These are phyloP conservation scores for Dicentrarchus labrax DNA, from an alignment of 2,113 vertebrate species.

Conservation along the genomic window DNA sequence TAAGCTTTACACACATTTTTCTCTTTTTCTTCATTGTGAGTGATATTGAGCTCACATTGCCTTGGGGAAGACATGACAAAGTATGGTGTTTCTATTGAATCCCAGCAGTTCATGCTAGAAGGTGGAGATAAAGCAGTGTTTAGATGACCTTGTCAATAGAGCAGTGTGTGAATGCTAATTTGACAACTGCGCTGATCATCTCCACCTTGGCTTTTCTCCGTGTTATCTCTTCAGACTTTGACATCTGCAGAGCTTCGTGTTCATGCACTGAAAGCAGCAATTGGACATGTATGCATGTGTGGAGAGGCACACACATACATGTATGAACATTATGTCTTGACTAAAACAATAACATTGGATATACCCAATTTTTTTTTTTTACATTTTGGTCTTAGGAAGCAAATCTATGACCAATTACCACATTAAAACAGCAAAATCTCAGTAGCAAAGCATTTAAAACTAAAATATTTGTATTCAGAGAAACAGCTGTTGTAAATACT, in stretches of 20 bases:
- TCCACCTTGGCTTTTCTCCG: constrained; percentile 35
- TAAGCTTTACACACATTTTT: constrained; percentile 39
- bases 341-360: constrained; percentile 1
- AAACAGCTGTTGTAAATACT: not conserved
- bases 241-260: constrained; percentile 56
- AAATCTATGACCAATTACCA: not conserved
- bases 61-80: constrained; percentile 44
- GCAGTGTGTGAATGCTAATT: constrained; percentile 71
- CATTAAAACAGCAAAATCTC: not conserved
- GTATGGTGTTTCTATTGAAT: constrained; percentile 53
- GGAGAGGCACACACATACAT: not conserved
- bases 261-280: constrained; percentile 48
- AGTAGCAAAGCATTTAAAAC: too few relatives aligned
- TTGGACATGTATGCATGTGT: constrained; percentile 4
- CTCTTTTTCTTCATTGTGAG: constrained; percentile 4
- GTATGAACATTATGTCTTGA: not conserved
- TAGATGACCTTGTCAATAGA: constrained; percentile 78
- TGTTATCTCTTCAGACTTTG: constrained; percentile 61
- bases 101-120: constrained; percentile 51
- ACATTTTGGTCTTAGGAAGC: too few relatives aligned
- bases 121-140: constrained; percentile 65
- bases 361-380: not conserved
- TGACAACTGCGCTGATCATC: constrained; percentile 53
- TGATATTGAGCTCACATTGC: constrained; percentile 52
- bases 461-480: too few relatives aligned